Evolutionary conservation across 2,797 vertebrate species (phyloP), one percentile per base, ranked within the genome.

Genomic region (Gila robusta): DNA sequence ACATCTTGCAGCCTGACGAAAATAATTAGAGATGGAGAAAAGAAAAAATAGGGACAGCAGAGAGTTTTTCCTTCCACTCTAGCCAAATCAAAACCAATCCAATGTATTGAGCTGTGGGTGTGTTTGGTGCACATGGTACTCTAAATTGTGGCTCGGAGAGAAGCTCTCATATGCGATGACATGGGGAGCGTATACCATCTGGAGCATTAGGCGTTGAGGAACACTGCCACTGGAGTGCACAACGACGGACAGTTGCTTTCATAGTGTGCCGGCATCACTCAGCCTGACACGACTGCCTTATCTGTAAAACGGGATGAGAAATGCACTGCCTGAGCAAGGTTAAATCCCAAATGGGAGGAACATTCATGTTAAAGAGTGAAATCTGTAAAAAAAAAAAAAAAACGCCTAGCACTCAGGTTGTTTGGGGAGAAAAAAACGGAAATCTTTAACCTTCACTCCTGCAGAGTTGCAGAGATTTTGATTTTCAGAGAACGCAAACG

Each of bases 281-380:
- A 83, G 35, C 32, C 78, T 70, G 67, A 86, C 35, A 59, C 9
- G 54, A 67, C 67, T 59, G 49, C 26, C 82, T 56, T 82, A 69
- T 79, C 86, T 44, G 67, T 66, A 56, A 59, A 17, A 35, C 11
- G 19, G 28, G 47, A 54, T 47, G 44, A 69, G 54, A 79, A 69
- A 72, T 92, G 90, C 92, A 93, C 91, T 93, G 91, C 92, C 91
- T 92, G 92, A 92, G 92, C 90, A 93, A 92, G 94, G 64, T 54
- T 90, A 93, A 94, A 93, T 93, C 93, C 92, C 92, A 89, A 92
- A 93, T 92, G 92, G 93, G 91, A 91, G 84, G 81, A 94, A 94
- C 91, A 93, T 93, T 90, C 82, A 93, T 93, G 94, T 94, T 95
- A 94, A 95, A 93, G 86, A 89, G 93, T 8, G 39, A 92, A 93